Conservation (phyloP, 92 coral and sea anemone species). For the Umimayanthus kanabou region DNA sequence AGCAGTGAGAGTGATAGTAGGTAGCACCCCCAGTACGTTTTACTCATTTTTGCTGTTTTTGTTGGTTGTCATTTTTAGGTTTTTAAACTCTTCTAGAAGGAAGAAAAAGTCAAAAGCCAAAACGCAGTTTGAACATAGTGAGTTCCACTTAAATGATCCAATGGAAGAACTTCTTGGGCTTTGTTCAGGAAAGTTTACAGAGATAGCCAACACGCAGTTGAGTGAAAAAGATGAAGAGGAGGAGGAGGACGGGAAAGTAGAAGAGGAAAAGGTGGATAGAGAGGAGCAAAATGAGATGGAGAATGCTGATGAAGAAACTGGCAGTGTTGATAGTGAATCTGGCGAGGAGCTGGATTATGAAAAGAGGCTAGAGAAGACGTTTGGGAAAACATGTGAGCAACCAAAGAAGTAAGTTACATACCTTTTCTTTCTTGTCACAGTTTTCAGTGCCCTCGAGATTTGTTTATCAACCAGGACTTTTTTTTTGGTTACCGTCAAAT, state of each 20-base stretch:
- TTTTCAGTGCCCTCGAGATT: too few species aligned
- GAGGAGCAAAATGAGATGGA: constrained; percentile 21
- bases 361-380: constrained; percentile 60
- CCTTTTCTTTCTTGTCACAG: too few species aligned
- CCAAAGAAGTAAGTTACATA: constrained; percentile 45
- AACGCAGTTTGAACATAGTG: constrained; percentile 37
- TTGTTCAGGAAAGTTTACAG: constrained; percentile 89
- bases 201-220: constrained; percentile 29
- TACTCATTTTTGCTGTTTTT: too few species aligned
- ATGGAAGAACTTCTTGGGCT: constrained; percentile 92
- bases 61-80: constrained; percentile 45
- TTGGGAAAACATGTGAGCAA: constrained; percentile 61
- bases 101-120: constrained; percentile 57
- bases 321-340: constrained; percentile 47
- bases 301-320: constrained; percentile 30
- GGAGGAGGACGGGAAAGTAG: neutral
- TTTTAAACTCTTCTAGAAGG: constrained; percentile 70
- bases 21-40: too few species aligned
- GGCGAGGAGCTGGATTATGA: constrained; percentile 50
- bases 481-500: too few species aligned
- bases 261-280: constrained; percentile 24
- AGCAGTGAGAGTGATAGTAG: too few species aligned
- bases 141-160: constrained; percentile 40
- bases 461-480: too few species aligned
- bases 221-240: neutral